A percentile compares a stretch with the other conserved stretches of the same genome.
These are phyloP conservation scores for Hyaena hyaena DNA, from an alignment of 2,113 vertebrate genomes.

Conservation along the genomic window DNA sequence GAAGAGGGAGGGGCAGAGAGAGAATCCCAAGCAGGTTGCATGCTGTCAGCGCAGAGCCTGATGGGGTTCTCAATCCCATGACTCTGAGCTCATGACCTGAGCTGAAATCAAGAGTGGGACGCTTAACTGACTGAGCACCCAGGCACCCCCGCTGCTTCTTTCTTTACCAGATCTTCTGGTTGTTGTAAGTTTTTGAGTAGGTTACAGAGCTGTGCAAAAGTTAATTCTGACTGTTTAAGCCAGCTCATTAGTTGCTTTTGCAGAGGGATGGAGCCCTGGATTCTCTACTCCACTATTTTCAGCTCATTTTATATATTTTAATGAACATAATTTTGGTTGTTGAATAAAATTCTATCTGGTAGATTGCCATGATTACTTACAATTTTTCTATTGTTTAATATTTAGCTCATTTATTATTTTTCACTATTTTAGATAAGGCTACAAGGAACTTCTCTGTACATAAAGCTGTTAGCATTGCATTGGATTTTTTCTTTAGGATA, in stretches of 20 bases:
- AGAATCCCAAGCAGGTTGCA: no score
- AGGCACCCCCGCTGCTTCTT: background rate
- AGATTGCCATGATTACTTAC: background rate
- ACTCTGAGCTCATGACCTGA: no score
- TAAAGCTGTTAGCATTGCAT: background rate
- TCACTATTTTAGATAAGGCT: background rate
- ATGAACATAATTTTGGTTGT: background rate
- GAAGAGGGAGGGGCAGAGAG: no score
- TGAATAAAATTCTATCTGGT: background rate
- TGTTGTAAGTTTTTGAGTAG: background rate
- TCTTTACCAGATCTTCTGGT: background rate
- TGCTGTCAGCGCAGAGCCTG: no score
- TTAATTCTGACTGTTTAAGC: background rate
- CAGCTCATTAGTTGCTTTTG: background rate
- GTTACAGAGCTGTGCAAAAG: background rate
- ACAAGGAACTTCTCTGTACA: background rate
- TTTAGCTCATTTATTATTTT: background rate
- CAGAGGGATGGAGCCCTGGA: background rate
- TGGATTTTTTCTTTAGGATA: slow-evolving; percentile 4
- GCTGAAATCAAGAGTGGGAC: no score
- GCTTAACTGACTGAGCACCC: no score
- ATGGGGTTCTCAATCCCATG: no score
- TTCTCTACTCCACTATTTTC: background rate
- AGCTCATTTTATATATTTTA: background rate
- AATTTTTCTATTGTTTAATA: background rate